Base-by-base conservation (phyloP, 2,888 invertebrate species). In the Sthenelais limicola region DNA sequence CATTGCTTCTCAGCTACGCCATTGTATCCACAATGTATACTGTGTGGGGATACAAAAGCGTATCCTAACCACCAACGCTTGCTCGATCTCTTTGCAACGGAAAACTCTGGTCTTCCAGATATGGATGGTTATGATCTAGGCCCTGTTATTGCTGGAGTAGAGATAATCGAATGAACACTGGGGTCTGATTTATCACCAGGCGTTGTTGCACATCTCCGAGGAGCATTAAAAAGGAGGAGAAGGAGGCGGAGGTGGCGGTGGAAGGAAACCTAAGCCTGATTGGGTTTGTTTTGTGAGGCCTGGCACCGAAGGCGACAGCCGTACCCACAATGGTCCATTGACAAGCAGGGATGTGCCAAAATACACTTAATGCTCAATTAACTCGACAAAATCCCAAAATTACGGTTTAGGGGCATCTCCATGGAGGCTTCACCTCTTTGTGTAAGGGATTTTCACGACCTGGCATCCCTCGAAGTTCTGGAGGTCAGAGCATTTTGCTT, bases 301-400 rank as follows among this genome's bases (percentile, higher is more conserved):
- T 15, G 62, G 5, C 38, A 38, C 38, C 24, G 56, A 26, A 35
- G 62, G 51, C 35, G 62, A 62, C 62, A 62, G 62, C 38, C 62
- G 62, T 24, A 43, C 38, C 62, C 62, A 62, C 62, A 62, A 62
- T 62, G 43, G 62, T 15, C 62, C 62, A 62, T 62, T 62, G 62
- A 62, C 62, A 62, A 62, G 38, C 62, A 24, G 62, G 62, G 62
- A 62, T 62, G 62, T 62, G 62, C 62, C 62, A 62, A 62, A 62
- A 62, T 62, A 62, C 62, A 28, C 62, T 62, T 62, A 62, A 62
- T 62, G 62, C 62, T 62, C 62, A 62, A 62, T 62, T 62, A 62
- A 62, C 62, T 62, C 62, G 62, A 62, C 62, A 62, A 62, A 62
- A 62, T 62, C 62, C 62, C 62, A 33, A 62, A 62, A 62, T 62